Conservation (phyloP, 2,888 invertebrate species). For the Leptogaster cylindrica region DNA sequence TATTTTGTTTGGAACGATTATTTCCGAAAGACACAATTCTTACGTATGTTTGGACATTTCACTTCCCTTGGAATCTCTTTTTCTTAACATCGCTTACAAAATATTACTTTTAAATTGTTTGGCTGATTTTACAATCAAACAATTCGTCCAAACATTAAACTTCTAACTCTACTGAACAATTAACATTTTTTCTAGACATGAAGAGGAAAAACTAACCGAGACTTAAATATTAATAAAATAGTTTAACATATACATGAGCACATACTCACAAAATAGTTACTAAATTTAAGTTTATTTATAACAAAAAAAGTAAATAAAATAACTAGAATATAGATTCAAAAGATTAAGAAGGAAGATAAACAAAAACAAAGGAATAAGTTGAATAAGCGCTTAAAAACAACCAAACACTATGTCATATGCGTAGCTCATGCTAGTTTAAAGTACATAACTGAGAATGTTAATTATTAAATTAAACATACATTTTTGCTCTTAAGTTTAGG, state of each 20-base stretch:
- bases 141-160: too few relatives aligned
- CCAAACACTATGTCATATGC: constrained; percentile 31
- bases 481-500: constrained; percentile 13
- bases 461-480: constrained; percentile 26
- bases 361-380: constrained; percentile 22
- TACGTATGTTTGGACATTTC: too few relatives aligned
- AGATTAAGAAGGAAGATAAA: too few relatives aligned
- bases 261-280: constrained; percentile 32
- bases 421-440: constrained; percentile 22
- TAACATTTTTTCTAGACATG: too few relatives aligned
- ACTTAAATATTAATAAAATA: constrained; percentile 25
- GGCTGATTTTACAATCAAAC: too few relatives aligned
- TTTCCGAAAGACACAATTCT: too few relatives aligned
- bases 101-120: too few relatives aligned
- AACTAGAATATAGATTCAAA: constrained; percentile 19
- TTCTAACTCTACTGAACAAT: too few relatives aligned
- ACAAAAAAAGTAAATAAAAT: neutral
- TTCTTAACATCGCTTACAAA: too few relatives aligned
- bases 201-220: constrained; percentile 11
- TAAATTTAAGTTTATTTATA: constrained; percentile 26
- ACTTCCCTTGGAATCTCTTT: too few relatives aligned
- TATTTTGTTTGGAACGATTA: too few relatives aligned
- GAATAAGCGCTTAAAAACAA: constrained; percentile 31
- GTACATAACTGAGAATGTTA: constrained; percentile 23
- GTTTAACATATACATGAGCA: constrained; percentile 16